These are phyloP conservation scores for Drosophila subpulchrella DNA, from an alignment of 1,140 invertebrate genomes.

Conservation along the genomic window DNA sequence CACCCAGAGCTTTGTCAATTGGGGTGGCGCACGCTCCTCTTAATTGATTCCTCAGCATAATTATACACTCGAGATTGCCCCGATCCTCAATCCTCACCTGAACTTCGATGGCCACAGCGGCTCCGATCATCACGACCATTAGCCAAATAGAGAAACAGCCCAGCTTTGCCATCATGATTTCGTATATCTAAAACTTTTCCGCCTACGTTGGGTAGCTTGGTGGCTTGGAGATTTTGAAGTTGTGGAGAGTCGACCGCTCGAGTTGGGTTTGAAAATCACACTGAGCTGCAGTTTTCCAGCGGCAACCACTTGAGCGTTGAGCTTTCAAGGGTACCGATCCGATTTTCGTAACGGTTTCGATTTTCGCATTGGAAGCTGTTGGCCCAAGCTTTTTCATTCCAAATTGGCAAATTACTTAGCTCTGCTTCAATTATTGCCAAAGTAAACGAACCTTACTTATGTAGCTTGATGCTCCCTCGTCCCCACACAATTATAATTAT, in stretches of 20 bases:
- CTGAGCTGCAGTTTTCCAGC: conserved; percentile 70
- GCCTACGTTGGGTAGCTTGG: conserved; percentile 13
- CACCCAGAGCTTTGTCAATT: conserved; percentile 40
- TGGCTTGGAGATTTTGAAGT: conserved; percentile 15
- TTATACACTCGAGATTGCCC: conserved; percentile 16
- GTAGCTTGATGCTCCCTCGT: conserved; percentile 23
- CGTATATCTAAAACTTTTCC: conserved; percentile 8
- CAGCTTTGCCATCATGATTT: conserved; percentile 22
- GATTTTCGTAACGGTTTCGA: conserved; percentile 39
- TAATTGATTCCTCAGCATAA: conserved; percentile 43
- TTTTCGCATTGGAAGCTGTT: conserved; percentile 60
- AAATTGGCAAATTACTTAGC: conserved; percentile 47
- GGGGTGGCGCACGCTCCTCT: conserved; percentile 39
- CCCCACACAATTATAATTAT: conserved; percentile 35
- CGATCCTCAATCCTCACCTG: conserved; percentile 60
- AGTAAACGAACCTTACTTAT: conserved; percentile 37
- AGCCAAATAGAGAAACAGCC: conserved; percentile 23
- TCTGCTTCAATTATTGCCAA: conserved; percentile 49
- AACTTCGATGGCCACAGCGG: conserved; percentile 66
- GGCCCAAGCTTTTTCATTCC: conserved; percentile 48
- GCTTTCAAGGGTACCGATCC: conserved; percentile 72
- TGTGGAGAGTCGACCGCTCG: conserved; percentile 49
- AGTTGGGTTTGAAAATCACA: conserved; percentile 70
- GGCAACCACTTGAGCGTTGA: conserved; percentile 56
- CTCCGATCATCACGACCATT: conserved; percentile 45